Base-by-base conservation (phyloP, 1,140 invertebrate genomes). In the Caenorhabditis inopinata region DNA sequence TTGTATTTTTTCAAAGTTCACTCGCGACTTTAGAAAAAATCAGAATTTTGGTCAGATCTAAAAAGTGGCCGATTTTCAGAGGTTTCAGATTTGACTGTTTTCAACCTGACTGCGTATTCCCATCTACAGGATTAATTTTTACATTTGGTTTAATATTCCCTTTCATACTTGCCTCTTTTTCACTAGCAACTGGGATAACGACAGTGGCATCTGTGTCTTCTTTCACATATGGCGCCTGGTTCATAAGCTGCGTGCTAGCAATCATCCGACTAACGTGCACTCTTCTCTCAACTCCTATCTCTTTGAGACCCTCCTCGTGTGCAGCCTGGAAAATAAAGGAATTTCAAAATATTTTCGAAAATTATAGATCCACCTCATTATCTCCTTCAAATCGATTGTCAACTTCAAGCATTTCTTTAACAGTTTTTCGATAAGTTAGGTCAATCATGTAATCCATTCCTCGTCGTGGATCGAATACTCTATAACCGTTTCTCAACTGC, bases 381-480 rank as follows among this genome's bases (percentile, higher is more conserved):
- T 68, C 58, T 11, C 32, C n/a, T 21, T 68, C 58, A 21, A 68
- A 68, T 38, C 58, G 29, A 68, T 68, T 68, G n/a, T 68, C 58
- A 4, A 21, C 7, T 11, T 68, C 58, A 18, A 32, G 27, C 38
- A 29, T 51, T 21, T 75, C 53, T 12, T 82, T 62, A 2, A 48
- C 42, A 21, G 32, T 73, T 14, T 35, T 51, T 45, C 76, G 23
- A 78, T 89, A 87, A 23, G 83, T 85, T 51, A 88, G 68, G 75
- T 88, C 87, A 14, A 88, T 74, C 49, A 87, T 79, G 45, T 88
- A 88, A 23, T 88, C 87, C 87, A 88, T 88, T 47, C 87, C 87
- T 21, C 87, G 58, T 11, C 23, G 38, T 11, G 86, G 77, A 81
- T 87, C 84, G 48, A 88, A 88, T 23, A 82, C 32, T 25, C 82